Conservation (phyloP, 2,888 invertebrate species). For the Bibio marci region DNA sequence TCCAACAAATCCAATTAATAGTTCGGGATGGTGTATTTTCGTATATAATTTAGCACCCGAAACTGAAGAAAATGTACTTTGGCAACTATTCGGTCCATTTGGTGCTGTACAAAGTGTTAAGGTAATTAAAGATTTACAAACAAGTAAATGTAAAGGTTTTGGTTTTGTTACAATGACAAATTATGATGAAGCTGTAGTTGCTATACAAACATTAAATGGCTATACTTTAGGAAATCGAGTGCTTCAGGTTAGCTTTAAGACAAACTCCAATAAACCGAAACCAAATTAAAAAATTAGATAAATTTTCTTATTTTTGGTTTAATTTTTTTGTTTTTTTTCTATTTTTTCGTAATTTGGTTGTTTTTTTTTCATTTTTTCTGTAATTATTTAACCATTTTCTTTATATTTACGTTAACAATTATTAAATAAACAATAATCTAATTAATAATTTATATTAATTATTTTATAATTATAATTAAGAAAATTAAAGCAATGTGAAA, state of each 20-base stretch:
- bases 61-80: conserved; percentile 81
- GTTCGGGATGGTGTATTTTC: conserved; percentile 60
- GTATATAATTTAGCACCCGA: conserved; percentile 87
- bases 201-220: conserved; percentile 91
- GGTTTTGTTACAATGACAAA: conserved; percentile 98
- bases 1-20: conserved; percentile 63
- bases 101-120: conserved; percentile 78
- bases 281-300: conserved; percentile 12
- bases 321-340: too few relatives aligned
- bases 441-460: too few relatives aligned
- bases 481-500: conserved; percentile 8
- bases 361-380: too few relatives aligned
- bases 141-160: conserved; percentile 96
- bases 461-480: too few relatives aligned
- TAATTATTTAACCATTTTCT: too few relatives aligned
- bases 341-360: too few relatives aligned
- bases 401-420: too few relatives aligned
- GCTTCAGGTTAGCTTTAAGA: conserved; percentile 95
- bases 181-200: conserved; percentile 91
- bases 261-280: conserved; percentile 57
- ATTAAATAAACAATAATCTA: too few relatives aligned
- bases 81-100: conserved; percentile 89
- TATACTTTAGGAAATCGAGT: conserved; percentile 90
- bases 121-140: conserved; percentile 85
- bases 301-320: too few relatives aligned